Conservation (phyloP, 1,140 invertebrate genomes). For the Anagrus nilaparvatae region DNA sequence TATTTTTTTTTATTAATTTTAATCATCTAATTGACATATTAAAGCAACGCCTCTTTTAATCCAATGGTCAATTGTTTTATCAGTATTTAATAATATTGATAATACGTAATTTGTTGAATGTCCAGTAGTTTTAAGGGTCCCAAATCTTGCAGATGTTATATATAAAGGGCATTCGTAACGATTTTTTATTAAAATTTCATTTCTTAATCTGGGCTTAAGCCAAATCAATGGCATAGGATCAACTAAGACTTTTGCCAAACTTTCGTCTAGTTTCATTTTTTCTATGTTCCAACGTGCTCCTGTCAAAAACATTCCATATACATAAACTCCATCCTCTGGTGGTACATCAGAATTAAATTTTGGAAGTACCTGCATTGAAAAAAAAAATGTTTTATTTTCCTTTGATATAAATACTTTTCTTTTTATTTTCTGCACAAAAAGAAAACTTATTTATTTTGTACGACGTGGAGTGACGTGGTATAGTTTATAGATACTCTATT, state of each 20-base stretch:
- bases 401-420: too few relatives aligned
- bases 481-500: neutral
- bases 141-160: conserved; percentile 76
- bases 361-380: conserved; percentile 23
- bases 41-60: conserved; percentile 78
- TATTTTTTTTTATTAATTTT: conserved; percentile 20
- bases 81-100: conserved; percentile 63
- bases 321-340: conserved; percentile 68
- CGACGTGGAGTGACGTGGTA: too few relatives aligned
- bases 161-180: conserved; percentile 77
- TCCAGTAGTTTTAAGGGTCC: conserved; percentile 76
- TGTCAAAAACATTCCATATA: conserved; percentile 74
- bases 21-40: conserved; percentile 70
- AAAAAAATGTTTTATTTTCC: too few relatives aligned
- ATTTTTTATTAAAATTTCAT: conserved; percentile 43
- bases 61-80: conserved; percentile 66
- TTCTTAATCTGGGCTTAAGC: conserved; percentile 51
- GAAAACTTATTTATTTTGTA: too few relatives aligned
- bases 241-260: conserved; percentile 70
- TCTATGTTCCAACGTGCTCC: conserved; percentile 72
- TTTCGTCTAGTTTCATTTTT: conserved; percentile 56
- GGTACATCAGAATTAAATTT: conserved; percentile 21
- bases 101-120: conserved; percentile 88
- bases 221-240: conserved; percentile 70
- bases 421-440: too few relatives aligned